Percentiles rank a stretch among this genome's conserved stretches.
These are phyloP conservation scores for Cerastis leucographa DNA, from an alignment of 2,888 invertebrate species.

Conservation along the genomic window DNA sequence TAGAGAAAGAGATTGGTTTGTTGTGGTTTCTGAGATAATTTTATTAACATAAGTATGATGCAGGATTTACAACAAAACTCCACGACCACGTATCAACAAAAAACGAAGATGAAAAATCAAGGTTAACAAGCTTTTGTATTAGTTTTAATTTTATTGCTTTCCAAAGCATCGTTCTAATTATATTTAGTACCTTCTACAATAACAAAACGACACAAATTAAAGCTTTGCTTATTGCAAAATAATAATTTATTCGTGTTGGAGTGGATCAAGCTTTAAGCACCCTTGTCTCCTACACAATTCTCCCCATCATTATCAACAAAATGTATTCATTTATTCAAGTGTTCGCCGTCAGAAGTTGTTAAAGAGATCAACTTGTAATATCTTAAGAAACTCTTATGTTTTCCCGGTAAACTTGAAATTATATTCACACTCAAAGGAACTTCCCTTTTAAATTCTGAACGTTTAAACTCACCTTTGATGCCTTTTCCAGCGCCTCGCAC, in stretches of 20 bases:
- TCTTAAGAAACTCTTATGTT: conserved; percentile 71
- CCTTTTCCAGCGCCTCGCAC: conserved; percentile 66
- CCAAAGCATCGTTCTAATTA: conserved; percentile 23
- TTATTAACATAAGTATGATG: not conserved
- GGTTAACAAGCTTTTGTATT: conserved; percentile 45
- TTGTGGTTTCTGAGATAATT: conserved; percentile 24
- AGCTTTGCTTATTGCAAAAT: conserved; percentile 45
- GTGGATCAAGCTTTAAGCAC: conserved; percentile 51
- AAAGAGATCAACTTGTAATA: conserved; percentile 71
- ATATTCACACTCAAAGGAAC: conserved; percentile 64
- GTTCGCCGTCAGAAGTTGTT: conserved; percentile 61
- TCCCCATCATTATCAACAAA: conserved; percentile 70
- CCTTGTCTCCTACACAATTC: conserved; percentile 60
- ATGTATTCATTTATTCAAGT: conserved; percentile 76
- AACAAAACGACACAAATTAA: conserved; percentile 41
- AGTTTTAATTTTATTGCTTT: conserved; percentile 27
- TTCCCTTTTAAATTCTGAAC: conserved; percentile 80
- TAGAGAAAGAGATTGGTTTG: conserved; percentile 44
- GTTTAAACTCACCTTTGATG: conserved; percentile 80
- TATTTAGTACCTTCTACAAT: conserved; percentile 1
- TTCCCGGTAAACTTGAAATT: conserved; percentile 59
- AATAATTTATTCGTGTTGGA: conserved; percentile 62
- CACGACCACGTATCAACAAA: conserved; percentile 16
- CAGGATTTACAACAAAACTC: not conserved
- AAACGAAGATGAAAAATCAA: conserved; percentile 37